phyloP scores from a whole-genome alignment of 2,888 invertebrate species.

The Luperina testacea region DNA sequence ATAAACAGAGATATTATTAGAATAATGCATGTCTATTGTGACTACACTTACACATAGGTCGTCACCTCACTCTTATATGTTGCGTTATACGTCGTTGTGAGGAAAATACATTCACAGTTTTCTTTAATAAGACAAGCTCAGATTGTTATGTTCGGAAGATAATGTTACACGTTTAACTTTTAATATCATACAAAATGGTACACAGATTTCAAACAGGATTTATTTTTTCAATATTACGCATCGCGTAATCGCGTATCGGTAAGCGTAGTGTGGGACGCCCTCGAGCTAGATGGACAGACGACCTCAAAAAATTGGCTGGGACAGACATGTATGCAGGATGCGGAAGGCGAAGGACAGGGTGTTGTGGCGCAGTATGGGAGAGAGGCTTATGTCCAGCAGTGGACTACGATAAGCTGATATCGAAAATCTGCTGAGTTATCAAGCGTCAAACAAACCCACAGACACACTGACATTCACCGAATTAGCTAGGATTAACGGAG shows the following conservation, averaged over 20 bases:
- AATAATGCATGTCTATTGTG: constrained; percentile 75
- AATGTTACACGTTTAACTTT: not conserved
- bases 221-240: not conserved
- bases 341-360: not conserved
- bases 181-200: not conserved
- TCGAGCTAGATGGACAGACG: not conserved
- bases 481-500: constrained; percentile 45
- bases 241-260: not conserved
- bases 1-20: constrained; percentile 76
- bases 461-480: constrained; percentile 50
- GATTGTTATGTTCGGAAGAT: not conserved
- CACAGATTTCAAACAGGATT: not conserved
- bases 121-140: constrained; percentile 25
- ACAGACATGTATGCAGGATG: not conserved
- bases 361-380: not conserved
- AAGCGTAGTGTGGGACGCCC: not conserved
- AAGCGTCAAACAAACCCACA: constrained; percentile 24
- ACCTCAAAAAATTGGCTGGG: not conserved
- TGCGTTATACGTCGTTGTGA: constrained; percentile 43
- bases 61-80: constrained; percentile 65
- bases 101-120: constrained; percentile 35
- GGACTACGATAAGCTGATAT: not conserved
- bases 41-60: constrained; percentile 66
- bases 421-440: constrained; percentile 11
- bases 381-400: no score